Percentiles rank a stretch among this genome's conserved stretches.
phyloP scores from a whole-genome alignment of 2,888 invertebrate species.

The Villa cingulata region DNA sequence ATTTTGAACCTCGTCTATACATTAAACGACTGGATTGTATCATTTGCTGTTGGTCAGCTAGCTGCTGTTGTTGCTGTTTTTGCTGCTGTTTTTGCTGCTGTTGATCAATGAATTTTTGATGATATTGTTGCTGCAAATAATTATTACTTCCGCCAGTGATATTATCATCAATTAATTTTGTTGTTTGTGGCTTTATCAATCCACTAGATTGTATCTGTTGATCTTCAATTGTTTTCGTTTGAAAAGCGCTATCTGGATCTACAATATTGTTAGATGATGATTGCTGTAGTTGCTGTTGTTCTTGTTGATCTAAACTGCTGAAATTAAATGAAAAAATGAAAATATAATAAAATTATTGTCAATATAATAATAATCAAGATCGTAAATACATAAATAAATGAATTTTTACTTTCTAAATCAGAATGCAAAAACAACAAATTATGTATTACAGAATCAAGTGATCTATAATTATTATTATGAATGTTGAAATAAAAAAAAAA shows the following conservation, averaged over 20 bases:
- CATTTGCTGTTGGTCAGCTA: slow-evolving; percentile 20
- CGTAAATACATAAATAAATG: no score
- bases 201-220: slow-evolving; percentile 11
- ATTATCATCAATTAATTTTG: slow-evolving; percentile 12
- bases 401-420: no score
- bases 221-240: slow-evolving; percentile 14
- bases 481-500: no score
- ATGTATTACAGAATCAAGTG: no score
- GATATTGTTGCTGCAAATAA: no score
- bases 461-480: no score
- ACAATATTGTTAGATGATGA: background rate
- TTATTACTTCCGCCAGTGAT: no score
- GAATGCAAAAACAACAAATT: no score
- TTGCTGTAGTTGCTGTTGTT: background rate
- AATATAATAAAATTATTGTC: no score
- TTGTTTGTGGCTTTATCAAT: slow-evolving; percentile 18
- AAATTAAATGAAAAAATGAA: background rate
- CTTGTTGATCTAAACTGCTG: slow-evolving; percentile 13
- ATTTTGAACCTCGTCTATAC: slow-evolving; percentile 51
- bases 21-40: slow-evolving; percentile 15
- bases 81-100: background rate
- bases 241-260: slow-evolving; percentile 6
- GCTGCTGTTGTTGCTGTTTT: background rate
- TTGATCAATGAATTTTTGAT: no score
- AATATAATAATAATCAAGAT: no score